Evolutionary conservation across 2,797 vertebrate species (phyloP).

Genomic region (Phrynocephalus vlangalii): DNA sequence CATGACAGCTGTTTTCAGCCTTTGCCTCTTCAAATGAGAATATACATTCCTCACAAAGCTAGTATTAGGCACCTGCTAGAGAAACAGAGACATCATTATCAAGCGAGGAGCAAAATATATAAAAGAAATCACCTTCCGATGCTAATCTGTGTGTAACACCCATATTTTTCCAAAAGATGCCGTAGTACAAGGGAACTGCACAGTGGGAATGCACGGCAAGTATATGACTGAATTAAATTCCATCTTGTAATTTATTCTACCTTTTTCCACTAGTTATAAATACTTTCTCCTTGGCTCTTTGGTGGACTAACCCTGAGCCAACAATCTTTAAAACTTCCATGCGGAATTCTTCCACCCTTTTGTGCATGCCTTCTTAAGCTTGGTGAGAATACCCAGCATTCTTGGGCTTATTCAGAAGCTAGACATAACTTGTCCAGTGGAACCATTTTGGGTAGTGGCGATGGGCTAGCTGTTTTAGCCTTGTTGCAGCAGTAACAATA

Average conservation of each 20-base stretch:
- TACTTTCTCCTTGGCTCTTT: rapidly evolving
- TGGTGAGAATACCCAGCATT: slow-evolving; percentile 45
- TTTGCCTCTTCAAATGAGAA: slow-evolving; percentile 20
- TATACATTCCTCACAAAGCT: not conserved
- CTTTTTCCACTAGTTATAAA: slow-evolving; percentile 26
- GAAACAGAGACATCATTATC: not conserved
- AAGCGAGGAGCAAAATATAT: rapidly evolving
- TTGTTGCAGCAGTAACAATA: not conserved
- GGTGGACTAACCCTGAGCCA: not conserved
- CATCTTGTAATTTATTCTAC: slow-evolving; percentile 35
- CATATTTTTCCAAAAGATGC: slow-evolving; percentile 20
- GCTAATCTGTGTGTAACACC: not conserved
- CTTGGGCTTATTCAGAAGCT: slow-evolving; percentile 52
- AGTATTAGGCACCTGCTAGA: slow-evolving; percentile 23
- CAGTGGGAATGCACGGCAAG: not conserved
- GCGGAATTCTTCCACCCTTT: slow-evolving; percentile 45
- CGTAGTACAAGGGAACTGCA: not conserved
- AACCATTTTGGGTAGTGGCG: not conserved
- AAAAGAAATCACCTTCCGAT: not conserved
- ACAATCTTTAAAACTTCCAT: slow-evolving; percentile 30
- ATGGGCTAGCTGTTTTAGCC: not conserved
- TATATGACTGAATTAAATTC: slow-evolving; percentile 1
- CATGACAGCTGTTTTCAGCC: not conserved
- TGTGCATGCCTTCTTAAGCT: slow-evolving; percentile 38
- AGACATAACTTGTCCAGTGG: slow-evolving; percentile 61